These are phyloP conservation scores for Heliconius aoede DNA, from an alignment of 2,888 invertebrate species.

Conservation along the genomic window DNA sequence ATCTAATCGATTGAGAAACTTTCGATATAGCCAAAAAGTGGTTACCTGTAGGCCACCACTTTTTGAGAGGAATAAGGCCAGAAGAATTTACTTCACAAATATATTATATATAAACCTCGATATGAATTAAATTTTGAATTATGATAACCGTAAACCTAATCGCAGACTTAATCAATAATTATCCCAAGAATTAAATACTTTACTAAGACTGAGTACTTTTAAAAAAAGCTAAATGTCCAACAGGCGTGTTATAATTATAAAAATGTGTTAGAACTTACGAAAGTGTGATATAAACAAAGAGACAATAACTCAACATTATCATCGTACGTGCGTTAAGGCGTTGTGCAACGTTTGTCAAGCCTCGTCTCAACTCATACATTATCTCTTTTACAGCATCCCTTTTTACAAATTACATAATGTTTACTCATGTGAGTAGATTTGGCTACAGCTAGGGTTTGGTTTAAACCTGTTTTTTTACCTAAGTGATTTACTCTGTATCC, in stretches of 20 bases:
- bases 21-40: not conserved
- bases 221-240: no score
- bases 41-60: no score
- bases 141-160: not conserved
- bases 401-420: constrained; percentile 23
- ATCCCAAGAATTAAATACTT: no score
- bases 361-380: constrained; percentile 1
- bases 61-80: no score
- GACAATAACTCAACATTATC: constrained; percentile 22
- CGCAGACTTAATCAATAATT: not conserved
- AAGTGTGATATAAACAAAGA: constrained; percentile 16
- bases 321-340: not conserved
- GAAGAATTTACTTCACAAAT: not conserved
- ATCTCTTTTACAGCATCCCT: constrained; percentile 25
- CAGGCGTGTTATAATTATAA: not conserved
- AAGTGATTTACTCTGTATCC: no score
- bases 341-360: constrained; percentile 26
- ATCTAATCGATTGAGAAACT: not conserved
- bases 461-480: not conserved
- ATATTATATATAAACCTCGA: no score
- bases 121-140: not conserved
- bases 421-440: not conserved
- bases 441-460: not conserved
- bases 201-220: no score
- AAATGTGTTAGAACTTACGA: constrained; percentile 23